Percentiles rank a stretch among this genome's conserved stretches.
Conservation (phyloP, 2,888 invertebrate species). For the Polylopha cassiicola region DNA sequence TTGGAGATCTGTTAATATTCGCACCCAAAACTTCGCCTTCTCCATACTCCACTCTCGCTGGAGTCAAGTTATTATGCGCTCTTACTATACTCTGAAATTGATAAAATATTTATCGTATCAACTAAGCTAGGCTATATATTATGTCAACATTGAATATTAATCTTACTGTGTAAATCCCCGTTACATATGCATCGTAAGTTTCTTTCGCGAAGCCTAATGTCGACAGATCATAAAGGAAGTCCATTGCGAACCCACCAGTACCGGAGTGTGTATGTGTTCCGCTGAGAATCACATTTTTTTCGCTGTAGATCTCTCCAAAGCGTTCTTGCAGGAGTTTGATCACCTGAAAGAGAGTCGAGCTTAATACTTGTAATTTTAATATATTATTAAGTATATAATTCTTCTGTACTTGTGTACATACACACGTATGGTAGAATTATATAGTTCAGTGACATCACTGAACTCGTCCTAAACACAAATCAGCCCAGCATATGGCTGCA, state of each 20-base stretch:
- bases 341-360: conserved; percentile 78
- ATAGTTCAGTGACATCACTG: no score
- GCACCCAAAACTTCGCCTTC: conserved; percentile 84
- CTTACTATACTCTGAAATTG: conserved; percentile 84
- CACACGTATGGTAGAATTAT: no score
- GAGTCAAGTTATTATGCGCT: conserved; percentile 84
- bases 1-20: conserved; percentile 93
- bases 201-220: conserved; percentile 83
- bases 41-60: conserved; percentile 83
- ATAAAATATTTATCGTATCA: conserved; percentile 21
- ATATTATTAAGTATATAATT: no score
- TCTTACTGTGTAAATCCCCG: conserved; percentile 62
- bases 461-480: no score
- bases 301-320: conserved; percentile 83
- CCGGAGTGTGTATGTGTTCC: conserved; percentile 94
- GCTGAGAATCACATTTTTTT: conserved; percentile 90
- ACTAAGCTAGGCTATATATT: background rate
- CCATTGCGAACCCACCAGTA: conserved; percentile 92
- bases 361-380: no score
- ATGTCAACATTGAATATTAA: background rate
- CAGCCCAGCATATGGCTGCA: no score
- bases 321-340: conserved; percentile 80
- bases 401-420: no score
- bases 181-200: conserved; percentile 57
- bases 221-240: conserved; percentile 91